Base-by-base conservation (phyloP, 2,888 invertebrate species). In the Axea sp. region DNA sequence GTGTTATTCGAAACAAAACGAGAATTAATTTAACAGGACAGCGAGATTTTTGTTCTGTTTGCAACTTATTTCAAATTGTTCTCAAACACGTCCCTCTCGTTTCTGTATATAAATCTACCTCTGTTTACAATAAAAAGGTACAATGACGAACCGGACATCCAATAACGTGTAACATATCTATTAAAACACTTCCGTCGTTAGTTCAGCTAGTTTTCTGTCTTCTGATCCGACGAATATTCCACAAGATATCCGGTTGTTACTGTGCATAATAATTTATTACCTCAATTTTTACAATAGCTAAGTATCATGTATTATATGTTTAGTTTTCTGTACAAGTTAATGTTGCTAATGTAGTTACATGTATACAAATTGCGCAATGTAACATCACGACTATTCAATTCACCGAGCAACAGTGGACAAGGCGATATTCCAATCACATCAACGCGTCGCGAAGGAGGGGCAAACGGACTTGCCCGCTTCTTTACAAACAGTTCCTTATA, bases 351-450 rank as follows among this genome's bases (percentile, higher is more conserved):
- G 53, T 76, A 73, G 77, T 73, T 76, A 78, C 64, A 74, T 76
- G 68, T 79, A 75, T 77, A 73, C 80, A 80, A 74, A 80, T 75
- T 75, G 72, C 76, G 74, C 65, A 77, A 67, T 76, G 62, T 71
- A 64, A 71, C 75, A 77, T 82, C 80, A 80, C 75, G 78, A 78
- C 82, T 80, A 79, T 62, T 80, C 81, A 81, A 80, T 82, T 81
- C 78, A 81, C 77, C 82, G 83, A 83, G 83, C 83, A 81, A 83
- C 80, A 81, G 80, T 80, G 77, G 49, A 12, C 73, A 55, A 76
- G 77, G 71, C 76, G 77, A 79, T 49, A 60, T 78, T 33, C 67
- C 73, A 73, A 76, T 73, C 73, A 72, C 72, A 45, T 22, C 5
- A n/a, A 24, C 1, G 1, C 37, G 8, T 3, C 7, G 8, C 11